Evolutionary conservation across 1,140 invertebrate species (phyloP).

Genomic region (Neuroterus valhalla): DNA sequence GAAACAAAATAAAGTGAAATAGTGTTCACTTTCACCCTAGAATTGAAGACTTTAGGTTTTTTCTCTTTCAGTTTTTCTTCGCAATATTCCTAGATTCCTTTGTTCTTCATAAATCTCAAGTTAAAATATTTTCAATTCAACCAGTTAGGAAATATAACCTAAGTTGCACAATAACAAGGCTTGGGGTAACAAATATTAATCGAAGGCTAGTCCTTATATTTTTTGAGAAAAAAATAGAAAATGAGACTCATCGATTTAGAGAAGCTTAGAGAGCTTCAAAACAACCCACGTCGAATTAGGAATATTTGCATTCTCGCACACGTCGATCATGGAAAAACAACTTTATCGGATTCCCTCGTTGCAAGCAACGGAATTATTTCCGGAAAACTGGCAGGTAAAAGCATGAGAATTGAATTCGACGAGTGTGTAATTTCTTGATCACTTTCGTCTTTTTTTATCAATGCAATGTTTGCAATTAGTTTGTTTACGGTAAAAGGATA

Average conservation of each 20-base stretch:
- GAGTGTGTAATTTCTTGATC: too few relatives aligned
- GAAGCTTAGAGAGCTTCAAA: conserved; percentile 82
- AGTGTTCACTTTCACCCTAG: conserved; percentile 56
- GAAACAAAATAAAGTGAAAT: conserved; percentile 70
- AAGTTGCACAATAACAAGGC: conserved; percentile 1
- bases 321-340: conserved; percentile 99
- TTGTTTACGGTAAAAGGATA: too few relatives aligned
- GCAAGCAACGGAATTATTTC: conserved; percentile 98
- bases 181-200: neutral
- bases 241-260: conserved; percentile 77
- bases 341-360: conserved; percentile 94
- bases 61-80: conserved; percentile 41
- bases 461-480: too few relatives aligned
- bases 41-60: conserved; percentile 16
- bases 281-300: conserved; percentile 83
- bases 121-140: too few relatives aligned
- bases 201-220: neutral
- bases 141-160: too few relatives aligned
- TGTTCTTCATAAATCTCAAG: neutral
- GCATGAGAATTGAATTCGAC: too few relatives aligned
- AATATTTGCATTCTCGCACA: conserved; percentile 99
- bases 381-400: conserved; percentile 84
- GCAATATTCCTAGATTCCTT: conserved; percentile 1
- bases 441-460: too few relatives aligned
- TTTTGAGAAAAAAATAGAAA: conserved; percentile 52